A percentile compares a stretch with the other conserved stretches of the same genome.
phyloP scores from a whole-genome alignment of 1,140 invertebrate species.

The Trachelipus rathkii region DNA sequence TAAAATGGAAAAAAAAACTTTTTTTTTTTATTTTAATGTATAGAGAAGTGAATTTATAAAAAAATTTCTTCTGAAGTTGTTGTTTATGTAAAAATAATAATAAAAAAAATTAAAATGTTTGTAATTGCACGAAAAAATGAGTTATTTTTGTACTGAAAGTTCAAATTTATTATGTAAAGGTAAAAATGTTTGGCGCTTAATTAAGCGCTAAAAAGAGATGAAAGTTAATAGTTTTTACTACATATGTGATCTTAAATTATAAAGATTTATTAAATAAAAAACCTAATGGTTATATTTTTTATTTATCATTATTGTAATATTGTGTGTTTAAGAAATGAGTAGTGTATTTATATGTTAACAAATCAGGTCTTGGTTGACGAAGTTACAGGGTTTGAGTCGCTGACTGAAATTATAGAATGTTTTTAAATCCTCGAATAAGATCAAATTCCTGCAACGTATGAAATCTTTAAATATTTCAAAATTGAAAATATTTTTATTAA shows the following conservation, averaged over 20 bases:
- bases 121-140: not conserved
- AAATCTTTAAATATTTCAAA: too few species aligned
- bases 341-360: too few species aligned
- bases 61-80: not conserved
- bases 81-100: not conserved
- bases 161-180: not conserved
- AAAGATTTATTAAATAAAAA: not conserved
- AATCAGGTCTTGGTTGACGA: too few species aligned
- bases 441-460: too few species aligned
- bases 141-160: slow-evolving; percentile 8
- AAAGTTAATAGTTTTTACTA: not conserved
- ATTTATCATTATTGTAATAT: not conserved
- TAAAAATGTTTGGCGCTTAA: not conserved
- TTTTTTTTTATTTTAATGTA: not conserved
- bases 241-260: slow-evolving; percentile 6
- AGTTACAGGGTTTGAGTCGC: too few species aligned
- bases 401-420: too few species aligned
- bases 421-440: too few species aligned
- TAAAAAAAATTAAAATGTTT: not conserved
- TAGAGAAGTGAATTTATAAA: not conserved
- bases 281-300: not conserved
- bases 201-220: not conserved
- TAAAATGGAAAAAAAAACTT: not conserved
- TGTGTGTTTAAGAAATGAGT: too few species aligned
- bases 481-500: too few species aligned